Evolutionary conservation across 2,113 vertebrate genomes (phyloP).

Genomic region (Catharus bicknelli): DNA sequence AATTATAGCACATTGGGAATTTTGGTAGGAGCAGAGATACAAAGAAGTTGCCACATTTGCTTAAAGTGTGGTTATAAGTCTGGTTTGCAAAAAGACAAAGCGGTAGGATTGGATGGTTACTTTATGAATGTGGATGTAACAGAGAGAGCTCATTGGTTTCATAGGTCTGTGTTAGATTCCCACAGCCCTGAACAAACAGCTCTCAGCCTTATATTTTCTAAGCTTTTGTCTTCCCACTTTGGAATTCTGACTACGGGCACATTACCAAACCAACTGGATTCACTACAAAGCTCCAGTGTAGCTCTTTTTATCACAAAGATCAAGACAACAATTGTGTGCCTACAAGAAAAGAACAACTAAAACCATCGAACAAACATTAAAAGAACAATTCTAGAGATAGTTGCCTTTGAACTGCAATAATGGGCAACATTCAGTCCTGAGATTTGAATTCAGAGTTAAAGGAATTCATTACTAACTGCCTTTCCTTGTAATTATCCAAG

Average conservation of each 20-base stretch:
- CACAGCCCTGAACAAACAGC: slow-evolving; percentile 79
- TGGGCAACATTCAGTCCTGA: slow-evolving; percentile 73
- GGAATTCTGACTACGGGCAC: slow-evolving; percentile 76
- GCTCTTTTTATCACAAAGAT: slow-evolving; percentile 80
- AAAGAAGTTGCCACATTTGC: slow-evolving; percentile 64
- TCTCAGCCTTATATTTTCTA: slow-evolving; percentile 76
- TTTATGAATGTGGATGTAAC: slow-evolving; percentile 70
- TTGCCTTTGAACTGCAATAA: slow-evolving; percentile 80
- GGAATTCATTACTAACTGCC: slow-evolving; percentile 73
- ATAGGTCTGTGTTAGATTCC: slow-evolving; percentile 70
- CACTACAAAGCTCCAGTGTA: slow-evolving; percentile 77
- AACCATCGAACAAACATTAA: slow-evolving; percentile 78
- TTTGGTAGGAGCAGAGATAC: slow-evolving; percentile 37
- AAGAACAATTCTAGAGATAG: slow-evolving; percentile 82
- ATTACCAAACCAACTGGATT: slow-evolving; percentile 80
- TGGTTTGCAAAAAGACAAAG: slow-evolving; percentile 67
- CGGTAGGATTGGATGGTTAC: slow-evolving; percentile 37
- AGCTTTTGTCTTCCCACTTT: slow-evolving; percentile 77
- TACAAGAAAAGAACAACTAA: slow-evolving; percentile 83
- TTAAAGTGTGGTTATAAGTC: slow-evolving; percentile 56
- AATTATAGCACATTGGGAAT: slow-evolving; percentile 49
- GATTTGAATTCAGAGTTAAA: slow-evolving; percentile 74
- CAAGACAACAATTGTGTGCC: slow-evolving; percentile 82
- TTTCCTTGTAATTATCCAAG: slow-evolving; percentile 68
- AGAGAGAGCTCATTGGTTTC: slow-evolving; percentile 66